Evolutionary conservation across 2,888 invertebrate genomes (phyloP).

Genomic region (Aproaerema taeniolella): DNA sequence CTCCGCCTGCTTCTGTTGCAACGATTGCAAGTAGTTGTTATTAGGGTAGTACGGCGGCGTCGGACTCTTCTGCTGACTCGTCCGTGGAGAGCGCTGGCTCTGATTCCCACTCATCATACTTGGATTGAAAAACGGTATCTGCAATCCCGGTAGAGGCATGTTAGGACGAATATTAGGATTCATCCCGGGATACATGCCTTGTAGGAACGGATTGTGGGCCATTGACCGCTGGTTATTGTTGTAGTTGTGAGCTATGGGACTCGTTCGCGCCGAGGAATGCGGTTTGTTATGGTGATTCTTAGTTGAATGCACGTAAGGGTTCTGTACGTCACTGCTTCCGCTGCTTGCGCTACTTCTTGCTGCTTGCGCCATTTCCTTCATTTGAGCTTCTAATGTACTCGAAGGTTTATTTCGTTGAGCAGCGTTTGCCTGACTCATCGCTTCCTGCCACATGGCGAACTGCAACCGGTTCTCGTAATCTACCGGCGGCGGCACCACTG

Average conservation of each 20-base stretch:
- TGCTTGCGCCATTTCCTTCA: conserved; percentile 52
- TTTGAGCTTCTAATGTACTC: conserved; percentile 39
- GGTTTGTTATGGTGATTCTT: conserved; percentile 56
- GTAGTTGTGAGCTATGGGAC: conserved; percentile 67
- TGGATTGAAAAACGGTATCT: conserved; percentile 64
- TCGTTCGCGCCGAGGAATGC: conserved; percentile 67
- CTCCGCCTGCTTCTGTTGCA: conserved; percentile 47
- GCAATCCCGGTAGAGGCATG: conserved; percentile 54
- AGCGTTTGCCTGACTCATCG: conserved; percentile 74
- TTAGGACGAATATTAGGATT: conserved; percentile 49
- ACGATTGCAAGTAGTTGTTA: conserved; percentile 61
- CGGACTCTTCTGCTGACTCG: conserved; percentile 60
- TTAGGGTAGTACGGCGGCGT: conserved; percentile 62
- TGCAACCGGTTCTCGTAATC: conserved; percentile 77
- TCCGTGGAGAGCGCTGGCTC: conserved; percentile 44
- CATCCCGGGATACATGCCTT: conserved; percentile 60
- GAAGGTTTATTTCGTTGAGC: conserved; percentile 50
- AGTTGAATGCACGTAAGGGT: conserved; percentile 62
- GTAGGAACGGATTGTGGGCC: conserved; percentile 50
- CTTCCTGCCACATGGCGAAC: conserved; percentile 84
- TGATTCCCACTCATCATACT: conserved; percentile 49
- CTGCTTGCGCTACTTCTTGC: no score
- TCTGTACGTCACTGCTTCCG: conserved; percentile 58
- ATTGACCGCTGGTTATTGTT: conserved; percentile 48
- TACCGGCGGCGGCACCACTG: conserved; percentile 59